Base-by-base conservation (phyloP, 2,113 vertebrate species). In the Syngnathus scovelli region DNA sequence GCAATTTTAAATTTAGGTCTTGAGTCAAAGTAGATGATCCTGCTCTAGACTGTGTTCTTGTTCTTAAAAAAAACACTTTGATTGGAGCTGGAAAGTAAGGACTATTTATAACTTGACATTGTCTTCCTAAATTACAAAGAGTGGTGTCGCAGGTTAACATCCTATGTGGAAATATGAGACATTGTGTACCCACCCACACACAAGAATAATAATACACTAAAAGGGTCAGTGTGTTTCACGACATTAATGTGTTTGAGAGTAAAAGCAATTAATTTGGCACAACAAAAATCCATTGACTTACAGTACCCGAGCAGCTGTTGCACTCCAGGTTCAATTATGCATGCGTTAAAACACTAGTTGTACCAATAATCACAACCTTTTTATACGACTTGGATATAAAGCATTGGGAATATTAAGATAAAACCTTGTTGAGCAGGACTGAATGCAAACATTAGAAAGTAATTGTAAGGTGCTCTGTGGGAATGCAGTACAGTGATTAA, bases 401-500 rank as follows among this genome's bases (percentile, higher is more conserved):
- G 58, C n/a, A 59, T 59, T 38, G 52, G 0, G 65, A 65, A 62
- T 12, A 67, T 39, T 52, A 71, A 60, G 21, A 59, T 2, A 23
- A 51, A 59, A 61, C 21, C 12, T 38, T 75, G 52, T 61, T 46
- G 33, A 67, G 7, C 10, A 27, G 10, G 49, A 27, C 70, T 74
- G 67, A n/a, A 12, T 60, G 9, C 9, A 73, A 74, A 76, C 61
- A 1, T 33, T 72, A 62, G 15, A 43, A 67, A 64, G 52, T 67
- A 69, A 76, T 69, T 65, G 21, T 12, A 37, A 38, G 9, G 37
- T 68, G 13, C 52, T 70, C 38, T 2, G 11, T 68, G 39, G 55
- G 39, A 37, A 2, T 64, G 69, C 61, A 75, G 72, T 44, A 66
- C 64, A 80, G 74, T 75, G 15, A 84, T 77, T 74, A 43, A 36